Evolutionary conservation across 2,888 invertebrate species (phyloP), one percentile per base, ranked within the genome.

Genomic region (Lacanobia oleracea): DNA sequence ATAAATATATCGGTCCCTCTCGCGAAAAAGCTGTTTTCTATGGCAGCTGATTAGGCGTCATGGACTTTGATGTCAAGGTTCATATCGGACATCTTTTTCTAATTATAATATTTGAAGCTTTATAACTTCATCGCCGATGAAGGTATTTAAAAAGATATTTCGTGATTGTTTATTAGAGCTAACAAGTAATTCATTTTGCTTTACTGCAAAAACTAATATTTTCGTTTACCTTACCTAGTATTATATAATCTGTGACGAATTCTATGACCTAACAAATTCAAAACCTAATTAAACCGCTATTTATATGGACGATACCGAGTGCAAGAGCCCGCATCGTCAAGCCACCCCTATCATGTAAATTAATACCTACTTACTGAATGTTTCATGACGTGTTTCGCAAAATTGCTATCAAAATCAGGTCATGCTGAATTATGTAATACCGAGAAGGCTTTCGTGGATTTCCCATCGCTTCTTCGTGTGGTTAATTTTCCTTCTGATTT

Each of bases 291-390:
- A 33, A 65, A 67, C 27, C 51, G 27, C 63, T 56, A 59, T 63
- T 56, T 68, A 59, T 53, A 65, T 64, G 53, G 65, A 62, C 60
- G 23, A 67, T 33, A 63, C 48, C 4, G 56, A 77, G 64, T 69
- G 65, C 37, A 63, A 53, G 54, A 62, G 59, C 86, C 86, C 87
- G 86, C 77, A 86, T 83, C 9, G 23, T 59, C 60, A 60, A 64
- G 23, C 57, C 43, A 64, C 87, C 86, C 83, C 72, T 48, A 85
- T 85, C 21, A 78, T 82, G 78, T 51, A 75, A 86, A 82, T 83
- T 0, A 66, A 62, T 60, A 61, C 59, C 51, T 66, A 63, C 60
- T 70, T 61, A 53, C 53, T 68, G 65, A 72, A 75, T 78, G 67
- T 67, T 72, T 68, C 59, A 74, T 75, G 74, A 65, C 43, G 62